Base-by-base conservation (phyloP, 2,888 invertebrate genomes). In the Octonoba sinensis region DNA sequence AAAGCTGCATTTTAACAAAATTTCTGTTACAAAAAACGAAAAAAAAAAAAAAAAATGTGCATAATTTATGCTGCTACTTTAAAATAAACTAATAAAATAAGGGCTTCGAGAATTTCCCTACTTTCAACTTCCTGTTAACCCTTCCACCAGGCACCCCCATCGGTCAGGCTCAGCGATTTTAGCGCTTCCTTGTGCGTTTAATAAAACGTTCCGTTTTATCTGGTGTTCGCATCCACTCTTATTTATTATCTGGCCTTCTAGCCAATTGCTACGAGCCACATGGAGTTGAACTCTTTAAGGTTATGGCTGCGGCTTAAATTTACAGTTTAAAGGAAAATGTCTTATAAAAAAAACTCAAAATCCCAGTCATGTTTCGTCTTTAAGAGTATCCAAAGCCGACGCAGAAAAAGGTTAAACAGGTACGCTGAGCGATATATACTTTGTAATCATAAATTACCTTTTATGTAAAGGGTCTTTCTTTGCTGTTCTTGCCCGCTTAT, bases 381-480 rank as follows among this genome's bases (percentile, higher is more conserved):
- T 56, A 20, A 71, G 71, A 64, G 64, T 74, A 66, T 75, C 60
- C 51, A 27, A 62, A 49, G 24, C 54, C 49, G 59, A 18, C 49
- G 60, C 59, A 8, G 57, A 66, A 73, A 70, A 73, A 81, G 79
- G 73, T 81, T 81, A 81, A 81, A 66, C 54, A 46, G 66, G 64
- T 65, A 71, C 72, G 47, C n/a, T 18, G 66, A 67, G 62, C 73
- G 69, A 81, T 72, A 69, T 81, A 74, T 81, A 81, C 73, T 81
- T 81, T 81, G 66, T 73, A 81, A 81, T 62, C 79, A 81, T 81
- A 81, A 81, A 81, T 81, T 72, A 81, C 64, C 47, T 74, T 81
- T 81, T 73, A 70, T 77, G 65, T 69, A 46, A 60, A 60, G 51
- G 36, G 16, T 16, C 51, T 67, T 69, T 54, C 22, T 16, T 49